Conservation (phyloP, 2,888 invertebrate species). For the Torymus texanus region DNA sequence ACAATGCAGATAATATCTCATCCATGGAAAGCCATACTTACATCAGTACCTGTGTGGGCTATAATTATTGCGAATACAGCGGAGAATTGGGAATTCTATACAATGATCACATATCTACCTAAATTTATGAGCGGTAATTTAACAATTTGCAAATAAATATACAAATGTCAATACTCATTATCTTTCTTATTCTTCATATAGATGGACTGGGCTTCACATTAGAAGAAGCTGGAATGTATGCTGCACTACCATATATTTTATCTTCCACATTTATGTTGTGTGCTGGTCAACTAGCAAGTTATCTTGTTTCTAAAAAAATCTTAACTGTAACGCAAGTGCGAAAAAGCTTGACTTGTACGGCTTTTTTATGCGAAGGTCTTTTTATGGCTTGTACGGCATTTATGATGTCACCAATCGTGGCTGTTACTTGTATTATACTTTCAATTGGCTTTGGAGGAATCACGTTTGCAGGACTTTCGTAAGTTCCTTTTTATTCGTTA, state of each 20-base stretch:
- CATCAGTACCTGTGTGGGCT: conserved; percentile 88
- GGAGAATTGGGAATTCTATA: conserved; percentile 94
- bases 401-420: conserved; percentile 80
- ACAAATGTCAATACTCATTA: neutral
- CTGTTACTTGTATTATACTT: conserved; percentile 87
- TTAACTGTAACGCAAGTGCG: conserved; percentile 86
- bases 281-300: conserved; percentile 90
- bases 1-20: conserved; percentile 75
- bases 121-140: conserved; percentile 86
- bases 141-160: neutral
- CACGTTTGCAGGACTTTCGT: conserved; percentile 94
- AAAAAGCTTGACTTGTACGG: conserved; percentile 84
- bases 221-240: conserved; percentile 87
- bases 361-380: conserved; percentile 86
- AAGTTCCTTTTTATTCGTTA: conserved; percentile 58
- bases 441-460: conserved; percentile 94
- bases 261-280: conserved; percentile 89
- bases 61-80: conserved; percentile 89
- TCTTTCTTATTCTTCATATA: conserved; percentile 68
- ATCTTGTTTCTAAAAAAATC: conserved; percentile 80
- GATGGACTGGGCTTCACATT: conserved; percentile 85
- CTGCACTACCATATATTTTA: conserved; percentile 91
- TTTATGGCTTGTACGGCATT: conserved; percentile 91
- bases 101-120: conserved; percentile 87
- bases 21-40: conserved; percentile 87